Conservation (phyloP, 2,797 vertebrate species). For the Sebastes wilsoni region DNA sequence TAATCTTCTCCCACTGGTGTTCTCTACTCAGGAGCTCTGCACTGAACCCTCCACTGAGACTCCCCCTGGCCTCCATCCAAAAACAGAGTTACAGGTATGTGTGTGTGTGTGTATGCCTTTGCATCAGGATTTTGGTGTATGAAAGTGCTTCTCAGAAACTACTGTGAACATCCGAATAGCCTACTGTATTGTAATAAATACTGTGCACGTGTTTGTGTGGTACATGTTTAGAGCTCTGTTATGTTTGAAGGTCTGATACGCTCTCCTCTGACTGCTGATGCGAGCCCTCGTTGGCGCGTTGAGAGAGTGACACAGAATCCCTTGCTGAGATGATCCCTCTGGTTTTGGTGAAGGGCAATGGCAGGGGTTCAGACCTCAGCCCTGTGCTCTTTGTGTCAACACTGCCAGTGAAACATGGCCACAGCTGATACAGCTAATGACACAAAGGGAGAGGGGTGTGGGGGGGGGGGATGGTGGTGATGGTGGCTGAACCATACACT, state of each 20-base stretch:
- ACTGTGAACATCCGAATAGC: background rate
- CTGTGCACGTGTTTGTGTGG: background rate
- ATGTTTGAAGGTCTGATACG: constrained; percentile 3
- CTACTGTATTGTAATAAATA: background rate
- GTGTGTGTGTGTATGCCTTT: background rate
- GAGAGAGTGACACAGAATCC: constrained; percentile 69
- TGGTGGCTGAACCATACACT: background rate
- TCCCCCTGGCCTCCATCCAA: constrained; percentile 27
- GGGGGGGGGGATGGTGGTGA: background rate
- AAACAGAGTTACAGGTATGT: constrained; percentile 21
- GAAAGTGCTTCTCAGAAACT: background rate
- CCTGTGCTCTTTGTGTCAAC: constrained; percentile 70
- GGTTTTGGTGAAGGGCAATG: constrained; percentile 72
- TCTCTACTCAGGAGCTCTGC: constrained; percentile 24
- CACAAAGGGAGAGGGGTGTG: background rate
- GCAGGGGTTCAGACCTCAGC: constrained; percentile 62
- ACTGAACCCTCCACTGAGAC: constrained; percentile 16
- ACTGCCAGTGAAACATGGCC: constrained; percentile 70
- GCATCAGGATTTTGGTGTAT: background rate
- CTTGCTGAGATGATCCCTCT: constrained; percentile 62
- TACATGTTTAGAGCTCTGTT: background rate
- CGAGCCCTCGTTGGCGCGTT: constrained; percentile 24
- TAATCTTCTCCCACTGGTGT: constrained; percentile 59
- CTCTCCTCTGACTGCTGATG: constrained; percentile 18
- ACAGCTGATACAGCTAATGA: constrained; percentile 75